phyloP scores from a whole-genome alignment of 2,797 vertebrate genomes.

The Nyctibius grandis region DNA sequence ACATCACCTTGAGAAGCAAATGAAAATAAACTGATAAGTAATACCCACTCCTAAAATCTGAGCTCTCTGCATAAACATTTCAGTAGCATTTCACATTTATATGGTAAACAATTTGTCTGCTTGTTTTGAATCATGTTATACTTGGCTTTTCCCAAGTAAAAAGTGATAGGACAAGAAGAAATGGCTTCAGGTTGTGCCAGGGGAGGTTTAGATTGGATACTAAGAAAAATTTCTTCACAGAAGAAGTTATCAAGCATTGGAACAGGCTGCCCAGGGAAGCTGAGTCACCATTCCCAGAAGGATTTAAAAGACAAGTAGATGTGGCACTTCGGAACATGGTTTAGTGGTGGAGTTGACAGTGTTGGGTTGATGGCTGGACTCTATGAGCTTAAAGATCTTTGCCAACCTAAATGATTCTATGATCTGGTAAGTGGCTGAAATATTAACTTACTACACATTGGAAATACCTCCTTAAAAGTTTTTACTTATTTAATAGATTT shows the following conservation, averaged over 20 bases:
- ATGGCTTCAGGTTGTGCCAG: not conserved
- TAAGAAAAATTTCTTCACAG: too few relatives aligned
- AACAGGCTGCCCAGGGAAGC: not conserved
- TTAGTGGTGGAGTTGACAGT: not conserved
- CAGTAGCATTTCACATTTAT: not conserved
- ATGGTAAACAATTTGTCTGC: not conserved
- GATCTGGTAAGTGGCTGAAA: not conserved
- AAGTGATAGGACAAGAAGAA: not conserved
- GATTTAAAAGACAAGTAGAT: too few relatives aligned
- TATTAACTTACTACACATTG: not conserved
- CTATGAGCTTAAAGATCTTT: not conserved
- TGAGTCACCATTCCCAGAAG: too few relatives aligned
- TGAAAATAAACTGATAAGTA: not conserved
- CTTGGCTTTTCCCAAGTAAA: not conserved
- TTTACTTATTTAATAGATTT: not conserved
- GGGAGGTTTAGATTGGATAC: too few relatives aligned
- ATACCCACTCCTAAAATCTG: not conserved
- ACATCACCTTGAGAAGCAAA: not conserved
- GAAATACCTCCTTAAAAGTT: not conserved
- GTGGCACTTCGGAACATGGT: not conserved
- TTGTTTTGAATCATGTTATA: not conserved
- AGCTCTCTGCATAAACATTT: not conserved
- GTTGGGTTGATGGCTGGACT: not conserved
- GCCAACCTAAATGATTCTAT: not conserved
- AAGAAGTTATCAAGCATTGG: not conserved